Evolutionary conservation across 2,797 vertebrate genomes (phyloP), one percentile per base, ranked within the genome.

Genomic region (Sebastes alutus): DNA sequence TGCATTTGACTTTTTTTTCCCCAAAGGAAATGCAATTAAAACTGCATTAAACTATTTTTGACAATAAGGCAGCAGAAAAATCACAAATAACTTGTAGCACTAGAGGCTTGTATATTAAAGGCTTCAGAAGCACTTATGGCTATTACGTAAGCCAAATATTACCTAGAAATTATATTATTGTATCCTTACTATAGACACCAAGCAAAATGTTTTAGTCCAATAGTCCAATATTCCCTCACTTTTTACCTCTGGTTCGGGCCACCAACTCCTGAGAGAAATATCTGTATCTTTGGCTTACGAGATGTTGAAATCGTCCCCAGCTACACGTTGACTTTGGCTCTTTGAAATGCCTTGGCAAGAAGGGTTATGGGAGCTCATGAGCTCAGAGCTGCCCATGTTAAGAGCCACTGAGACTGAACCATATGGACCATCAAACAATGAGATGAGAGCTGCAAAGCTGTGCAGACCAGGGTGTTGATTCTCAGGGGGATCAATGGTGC

Each of bases 341-440:
- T 38, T 58, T 69, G 63, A 42, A 63, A 32, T 29, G 20, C 12
- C 64, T 75, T 78, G 74, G 81, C 74, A 68, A 10, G 4, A 22
- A 16, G 55, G 30, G n/a, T 73, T 16, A 42, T 35, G n/a, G 46
- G 67, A 61, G 75, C 85, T 59, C 61, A 22, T 27, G 30, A 54
- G 67, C 62, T 60, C 14, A 46, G 49, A 73, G 42, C 55, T 16
- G 55, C 23, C 54, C 59, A n/a, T 23, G 54, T 49, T 38, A 18
- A 42, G 27, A 76, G 58, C 73, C 59, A 30, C 77, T 69, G 75
- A 69, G 85, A 73, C 75, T 58, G 68, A 54, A 27, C 72, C 69
- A 72, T 71, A 73, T 73, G 69, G 83, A 75, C 42, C 60, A 63
- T 55, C 60, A 55, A 64, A 71, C 55, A 80, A 58, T 30, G 52